Conservation (phyloP, 2,113 vertebrate genomes). For the Passer domesticus region DNA sequence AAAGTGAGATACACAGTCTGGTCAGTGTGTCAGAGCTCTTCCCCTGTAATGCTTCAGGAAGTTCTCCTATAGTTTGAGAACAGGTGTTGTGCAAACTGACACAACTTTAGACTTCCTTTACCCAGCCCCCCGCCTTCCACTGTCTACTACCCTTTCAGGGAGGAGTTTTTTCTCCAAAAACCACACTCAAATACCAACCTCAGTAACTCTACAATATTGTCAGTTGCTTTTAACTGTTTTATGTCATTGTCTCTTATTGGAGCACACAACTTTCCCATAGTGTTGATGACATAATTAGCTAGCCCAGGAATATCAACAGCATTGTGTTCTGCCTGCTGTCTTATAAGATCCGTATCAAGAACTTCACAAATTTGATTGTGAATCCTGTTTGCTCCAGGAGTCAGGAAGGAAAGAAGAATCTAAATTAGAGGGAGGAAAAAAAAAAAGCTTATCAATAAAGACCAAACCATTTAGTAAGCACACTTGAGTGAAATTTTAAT, state of each 20-base stretch:
- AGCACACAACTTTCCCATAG: constrained; percentile 92
- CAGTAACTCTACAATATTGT: constrained; percentile 79
- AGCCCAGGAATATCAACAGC: constrained; percentile 89
- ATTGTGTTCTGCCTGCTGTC: constrained; percentile 88
- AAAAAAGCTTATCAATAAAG: neutral
- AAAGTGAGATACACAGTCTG: neutral
- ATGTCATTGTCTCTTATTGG: constrained; percentile 86
- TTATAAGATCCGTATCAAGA: constrained; percentile 89
- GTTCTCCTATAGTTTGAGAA: neutral
- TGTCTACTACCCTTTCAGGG: neutral
- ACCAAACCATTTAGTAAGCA: neutral
- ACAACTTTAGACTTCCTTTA: neutral
- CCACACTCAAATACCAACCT: constrained; percentile 66
- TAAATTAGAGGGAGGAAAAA: neutral
- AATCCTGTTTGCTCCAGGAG: constrained; percentile 88
- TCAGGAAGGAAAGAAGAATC: constrained; percentile 90
- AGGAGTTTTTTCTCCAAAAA: neutral
- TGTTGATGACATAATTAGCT: constrained; percentile 86
- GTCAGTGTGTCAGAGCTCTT: neutral
- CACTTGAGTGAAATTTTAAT: neutral
- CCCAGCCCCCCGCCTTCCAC: neutral
- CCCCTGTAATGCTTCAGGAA: neutral
- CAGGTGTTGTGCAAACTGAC: neutral
- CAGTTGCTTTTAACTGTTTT: constrained; percentile 82
- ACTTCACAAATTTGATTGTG: constrained; percentile 91